A percentile compares a stretch with the other conserved stretches of the same genome.
These are phyloP conservation scores for Philereme vetulata DNA, from an alignment of 2,888 invertebrate species.

Conservation along the genomic window DNA sequence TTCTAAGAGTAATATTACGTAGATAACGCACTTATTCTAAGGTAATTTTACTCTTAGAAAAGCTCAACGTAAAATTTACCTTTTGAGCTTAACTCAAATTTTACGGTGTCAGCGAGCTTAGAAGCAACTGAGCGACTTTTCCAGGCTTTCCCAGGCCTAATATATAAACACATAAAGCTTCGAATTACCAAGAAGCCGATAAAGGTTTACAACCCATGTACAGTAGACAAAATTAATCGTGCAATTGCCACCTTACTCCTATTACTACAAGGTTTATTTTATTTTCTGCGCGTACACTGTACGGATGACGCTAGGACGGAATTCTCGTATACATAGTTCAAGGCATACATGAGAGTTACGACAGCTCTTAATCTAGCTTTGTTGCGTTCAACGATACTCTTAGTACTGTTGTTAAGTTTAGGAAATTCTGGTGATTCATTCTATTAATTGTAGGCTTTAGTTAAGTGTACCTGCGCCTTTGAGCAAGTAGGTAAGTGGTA, in stretches of 20 bases:
- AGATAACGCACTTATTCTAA: too few relatives aligned
- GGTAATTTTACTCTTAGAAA: conserved; percentile 26
- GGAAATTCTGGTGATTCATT: conserved; percentile 26
- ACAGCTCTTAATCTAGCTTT: conserved; percentile 41
- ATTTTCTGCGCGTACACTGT: conserved; percentile 2
- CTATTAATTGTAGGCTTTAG: conserved; percentile 17
- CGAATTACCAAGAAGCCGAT: conserved; percentile 53
- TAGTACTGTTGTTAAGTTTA: conserved; percentile 32
- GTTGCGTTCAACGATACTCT: conserved; percentile 39
- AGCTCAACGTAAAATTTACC: conserved; percentile 24
- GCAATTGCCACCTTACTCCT: conserved; percentile 11
- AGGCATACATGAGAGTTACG: conserved; percentile 38
- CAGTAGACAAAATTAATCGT: conserved; percentile 16
- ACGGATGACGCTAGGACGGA: conserved; percentile 8
- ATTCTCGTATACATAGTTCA: conserved; percentile 34
- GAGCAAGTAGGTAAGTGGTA: too few relatives aligned
- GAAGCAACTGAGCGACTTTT: conserved; percentile 27
- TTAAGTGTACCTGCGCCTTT: too few relatives aligned
- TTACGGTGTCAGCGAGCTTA: conserved; percentile 35
- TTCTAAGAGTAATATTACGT: too few relatives aligned
- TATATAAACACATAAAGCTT: conserved; percentile 49
- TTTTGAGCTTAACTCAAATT: conserved; percentile 32
- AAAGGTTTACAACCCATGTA: conserved; percentile 49
- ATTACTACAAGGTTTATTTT: conserved; percentile 23
- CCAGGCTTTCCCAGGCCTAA: conserved; percentile 40